Base-by-base conservation (phyloP, 1,140 invertebrate species). In the Sminthurides bifidus region DNA sequence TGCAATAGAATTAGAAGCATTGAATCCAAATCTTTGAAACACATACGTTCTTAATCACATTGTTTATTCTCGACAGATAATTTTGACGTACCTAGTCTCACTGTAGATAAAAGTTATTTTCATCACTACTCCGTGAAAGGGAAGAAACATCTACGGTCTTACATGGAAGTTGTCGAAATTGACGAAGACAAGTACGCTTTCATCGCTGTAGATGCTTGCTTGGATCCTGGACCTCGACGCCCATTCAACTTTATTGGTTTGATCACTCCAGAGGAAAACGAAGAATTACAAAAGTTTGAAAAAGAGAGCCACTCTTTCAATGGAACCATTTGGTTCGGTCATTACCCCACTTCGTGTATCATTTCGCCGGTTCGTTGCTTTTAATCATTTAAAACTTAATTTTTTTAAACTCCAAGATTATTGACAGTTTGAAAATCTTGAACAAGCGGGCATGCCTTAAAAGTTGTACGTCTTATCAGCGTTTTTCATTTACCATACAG, bases 231-330 rank as follows among this genome's bases (percentile, higher is more conserved):
- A 8, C 81, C 87, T 10, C 79, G 81, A 60, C 74, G 90, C 65
- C 90, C 91, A 3, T 93, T 92, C 67, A 94, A 94, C 77, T 94
- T 94, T 71, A 81, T 94, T 69, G 92, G 91, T 21, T 77, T 80
- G 35, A 63, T 84, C 31, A 77, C 77, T 66, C 73, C 77, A 62
- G 71, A 73, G 26, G 83, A 81, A 70, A 74, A 78, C 27, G 59
- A 70, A 3, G 65, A 74, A 56, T 67, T 87, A 23, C 65, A 74
- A 52, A 61, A 69, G 21, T 72, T 83, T 41, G 68, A 75, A 19
- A 66, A 76, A 37, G 66, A 76, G 52, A 71, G 74, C 53, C 14
- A 35, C 27, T 43, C 63, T 43, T 73, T 71, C 26, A 75, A 79
- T 68, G 80, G 81, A 61, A 82, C 81, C 15, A 73, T 91, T 57